A percentile compares a stretch with the other conserved stretches of the same genome.
Conservation (phyloP, 2,797 vertebrate genomes). For the Leptoclinus maculatus region DNA sequence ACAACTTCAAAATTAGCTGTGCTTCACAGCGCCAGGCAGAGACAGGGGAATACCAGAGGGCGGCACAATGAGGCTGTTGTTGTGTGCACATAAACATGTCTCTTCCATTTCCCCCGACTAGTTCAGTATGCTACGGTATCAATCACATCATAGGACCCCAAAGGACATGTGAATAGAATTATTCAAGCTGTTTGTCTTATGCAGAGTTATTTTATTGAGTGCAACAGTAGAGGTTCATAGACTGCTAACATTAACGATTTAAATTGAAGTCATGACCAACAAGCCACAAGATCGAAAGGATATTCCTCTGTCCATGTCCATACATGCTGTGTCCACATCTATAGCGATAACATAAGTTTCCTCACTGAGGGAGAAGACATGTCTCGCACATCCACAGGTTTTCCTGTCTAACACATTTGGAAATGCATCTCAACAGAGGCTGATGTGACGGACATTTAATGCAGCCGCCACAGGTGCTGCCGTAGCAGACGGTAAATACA, state of each 20-base stretch:
- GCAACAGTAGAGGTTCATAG: not conserved
- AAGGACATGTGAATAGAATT: slow-evolving; percentile 1
- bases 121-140: slow-evolving; percentile 22
- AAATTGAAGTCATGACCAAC: slow-evolving; percentile 2
- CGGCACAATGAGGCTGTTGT: slow-evolving; percentile 31
- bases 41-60: slow-evolving; percentile 31
- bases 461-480: not conserved
- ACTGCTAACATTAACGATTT: slow-evolving; percentile 2
- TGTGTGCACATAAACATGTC: slow-evolving; percentile 22
- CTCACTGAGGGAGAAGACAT: not conserved
- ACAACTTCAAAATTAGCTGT: slow-evolving; percentile 57
- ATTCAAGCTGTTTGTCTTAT: not conserved
- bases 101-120: slow-evolving; percentile 18
- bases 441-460: slow-evolving; percentile 10
- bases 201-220: not conserved
- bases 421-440: slow-evolving; percentile 8
- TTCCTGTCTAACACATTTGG: slow-evolving; percentile 12
- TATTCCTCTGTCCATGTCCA: not conserved
- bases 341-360: slow-evolving; percentile 9
- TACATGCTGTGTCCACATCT: not conserved
- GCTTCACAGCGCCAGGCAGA: slow-evolving; percentile 32
- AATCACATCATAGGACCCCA: slow-evolving; percentile 31
- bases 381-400: not conserved
- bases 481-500: slow-evolving; percentile 24
- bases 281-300: not conserved